Evolutionary conservation across 2,797 vertebrate genomes (phyloP).

Genomic region (Silurus aristotelis): DNA sequence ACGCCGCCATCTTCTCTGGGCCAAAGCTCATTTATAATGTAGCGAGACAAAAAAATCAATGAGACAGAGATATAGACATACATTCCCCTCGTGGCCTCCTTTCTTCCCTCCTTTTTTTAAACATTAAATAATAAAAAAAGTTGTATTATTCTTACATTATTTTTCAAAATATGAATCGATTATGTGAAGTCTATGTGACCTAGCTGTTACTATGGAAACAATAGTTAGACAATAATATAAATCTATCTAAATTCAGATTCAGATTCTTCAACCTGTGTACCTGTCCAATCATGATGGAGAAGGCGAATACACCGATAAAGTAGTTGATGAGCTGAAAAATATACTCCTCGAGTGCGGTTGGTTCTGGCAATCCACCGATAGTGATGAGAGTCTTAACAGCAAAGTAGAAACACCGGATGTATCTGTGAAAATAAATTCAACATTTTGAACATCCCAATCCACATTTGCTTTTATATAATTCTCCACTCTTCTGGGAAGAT

Average conservation of each 20-base stretch:
- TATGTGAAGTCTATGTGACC: background rate
- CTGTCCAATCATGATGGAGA: constrained; percentile 99
- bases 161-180: no score
- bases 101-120: background rate
- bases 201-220: background rate
- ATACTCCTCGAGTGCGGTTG: constrained; percentile 88
- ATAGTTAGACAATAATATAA: background rate
- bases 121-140: background rate
- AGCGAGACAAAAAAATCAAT: no score
- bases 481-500: no score
- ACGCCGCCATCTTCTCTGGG: no score
- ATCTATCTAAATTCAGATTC: background rate
- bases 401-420: constrained; percentile 97
- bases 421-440: constrained; percentile 69
- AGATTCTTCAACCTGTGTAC: constrained; percentile 64
- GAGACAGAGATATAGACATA: no score
- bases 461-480: no score
- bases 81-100: background rate
- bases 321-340: constrained; percentile 96
- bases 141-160: background rate
- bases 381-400: constrained; percentile 97
- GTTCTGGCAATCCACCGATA: constrained; percentile 90
- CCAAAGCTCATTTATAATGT: no score
- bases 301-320: constrained; percentile 94
- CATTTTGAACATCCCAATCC: no score